These are phyloP conservation scores for Tapirus terrestris DNA, from an alignment of 2,113 vertebrate species.

Conservation along the genomic window DNA sequence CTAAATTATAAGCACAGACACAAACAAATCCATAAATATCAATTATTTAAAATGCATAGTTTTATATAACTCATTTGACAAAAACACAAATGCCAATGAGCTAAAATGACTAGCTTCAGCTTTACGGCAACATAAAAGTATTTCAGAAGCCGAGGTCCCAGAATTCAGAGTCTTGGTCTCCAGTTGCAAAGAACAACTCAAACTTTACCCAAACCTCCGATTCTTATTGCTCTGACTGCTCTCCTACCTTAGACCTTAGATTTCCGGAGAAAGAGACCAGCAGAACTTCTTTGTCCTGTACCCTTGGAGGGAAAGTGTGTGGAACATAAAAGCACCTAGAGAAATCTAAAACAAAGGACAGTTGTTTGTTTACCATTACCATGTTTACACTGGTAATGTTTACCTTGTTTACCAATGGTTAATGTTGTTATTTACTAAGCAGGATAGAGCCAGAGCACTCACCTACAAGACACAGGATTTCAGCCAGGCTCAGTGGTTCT, in stretches of 20 bases:
- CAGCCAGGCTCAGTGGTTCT: neutral
- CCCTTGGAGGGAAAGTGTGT: neutral
- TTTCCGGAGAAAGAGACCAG: neutral
- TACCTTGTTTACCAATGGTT: neutral
- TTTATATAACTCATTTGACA: constrained; percentile 30
- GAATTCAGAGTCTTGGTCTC: neutral
- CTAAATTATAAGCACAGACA: neutral
- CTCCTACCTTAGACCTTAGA: neutral
- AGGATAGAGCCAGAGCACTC: neutral
- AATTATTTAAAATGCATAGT: constrained; percentile 38
- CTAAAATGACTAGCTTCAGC: neutral
- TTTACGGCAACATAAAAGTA: constrained; percentile 24
- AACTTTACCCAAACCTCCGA: neutral
- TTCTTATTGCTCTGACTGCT: neutral
- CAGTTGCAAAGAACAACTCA: neutral
- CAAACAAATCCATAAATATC: constrained; percentile 38
- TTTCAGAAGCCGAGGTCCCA: neutral
- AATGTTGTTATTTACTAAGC: neutral
- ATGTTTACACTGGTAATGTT: neutral
- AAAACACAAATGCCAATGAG: constrained; percentile 25
- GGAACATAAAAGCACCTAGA: neutral
- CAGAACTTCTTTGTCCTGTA: neutral
- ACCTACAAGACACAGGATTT: neutral
- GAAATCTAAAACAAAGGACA: neutral
- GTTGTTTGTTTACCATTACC: too few species aligned